Evolutionary conservation across 2,113 vertebrate species (phyloP).

Genomic region (Geococcyx californianus): DNA sequence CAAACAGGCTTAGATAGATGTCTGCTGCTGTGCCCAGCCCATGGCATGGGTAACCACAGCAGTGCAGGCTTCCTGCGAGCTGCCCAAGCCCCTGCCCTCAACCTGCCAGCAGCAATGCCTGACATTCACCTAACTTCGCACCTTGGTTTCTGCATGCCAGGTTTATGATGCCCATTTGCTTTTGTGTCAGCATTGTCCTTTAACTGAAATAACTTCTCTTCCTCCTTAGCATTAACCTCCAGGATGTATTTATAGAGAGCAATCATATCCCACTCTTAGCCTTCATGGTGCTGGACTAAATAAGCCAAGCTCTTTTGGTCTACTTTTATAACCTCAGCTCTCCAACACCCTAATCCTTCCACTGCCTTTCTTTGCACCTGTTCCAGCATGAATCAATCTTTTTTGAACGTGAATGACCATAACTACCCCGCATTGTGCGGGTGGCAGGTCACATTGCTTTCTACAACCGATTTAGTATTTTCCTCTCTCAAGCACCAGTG

Average conservation of each 20-base stretch:
- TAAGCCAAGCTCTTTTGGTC: constrained; percentile 48
- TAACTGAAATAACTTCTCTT: constrained; percentile 66
- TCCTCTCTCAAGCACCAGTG: background rate
- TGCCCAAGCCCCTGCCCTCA: background rate
- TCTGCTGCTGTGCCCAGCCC: background rate
- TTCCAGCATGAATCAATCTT: constrained; percentile 63
- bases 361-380: constrained; percentile 65
- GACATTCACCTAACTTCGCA: background rate
- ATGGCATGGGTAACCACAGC: background rate
- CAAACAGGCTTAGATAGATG: background rate
- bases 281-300: constrained; percentile 48
- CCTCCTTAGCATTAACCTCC: constrained; percentile 58
- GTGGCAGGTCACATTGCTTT: constrained; percentile 40
- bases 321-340: constrained; percentile 56
- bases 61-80: fast-evolving
- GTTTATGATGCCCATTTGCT: background rate
- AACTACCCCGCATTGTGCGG: constrained; percentile 34
- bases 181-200: constrained; percentile 63
- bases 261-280: constrained; percentile 52
- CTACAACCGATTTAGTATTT: constrained; percentile 30
- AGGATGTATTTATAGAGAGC: constrained; percentile 61
- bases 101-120: background rate
- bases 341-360: constrained; percentile 23
- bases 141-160: background rate
- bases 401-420: constrained; percentile 40